Conservation (phyloP, 2,113 vertebrate species). For the Tragelaphus scriptus region DNA sequence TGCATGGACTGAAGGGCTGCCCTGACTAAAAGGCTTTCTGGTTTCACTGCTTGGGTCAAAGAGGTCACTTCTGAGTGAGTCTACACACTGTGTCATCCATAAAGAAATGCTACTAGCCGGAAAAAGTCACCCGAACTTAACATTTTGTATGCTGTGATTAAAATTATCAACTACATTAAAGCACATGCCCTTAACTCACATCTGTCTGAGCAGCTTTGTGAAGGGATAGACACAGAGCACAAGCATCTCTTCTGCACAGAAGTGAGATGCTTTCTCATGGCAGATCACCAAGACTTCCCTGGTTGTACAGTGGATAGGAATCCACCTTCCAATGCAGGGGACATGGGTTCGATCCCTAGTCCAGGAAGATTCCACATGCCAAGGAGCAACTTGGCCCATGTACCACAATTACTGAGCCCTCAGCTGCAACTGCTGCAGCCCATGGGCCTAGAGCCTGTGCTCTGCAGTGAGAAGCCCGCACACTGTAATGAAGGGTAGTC, state of each 20-base stretch:
- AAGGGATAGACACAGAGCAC: background rate
- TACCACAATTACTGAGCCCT: background rate
- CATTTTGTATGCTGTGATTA: background rate
- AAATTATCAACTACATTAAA: background rate
- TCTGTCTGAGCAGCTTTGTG: background rate
- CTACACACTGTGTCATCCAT: background rate
- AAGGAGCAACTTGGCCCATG: background rate
- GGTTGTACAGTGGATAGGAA: background rate
- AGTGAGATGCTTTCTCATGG: background rate
- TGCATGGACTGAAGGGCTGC: background rate
- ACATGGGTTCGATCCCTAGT: background rate
- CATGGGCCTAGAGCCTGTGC: background rate
- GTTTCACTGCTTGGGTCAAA: background rate
- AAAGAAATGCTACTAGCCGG: background rate
- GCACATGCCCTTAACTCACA: background rate
- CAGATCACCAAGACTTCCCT: background rate
- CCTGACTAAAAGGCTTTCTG: background rate
- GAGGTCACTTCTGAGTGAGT: background rate
- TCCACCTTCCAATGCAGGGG: background rate
- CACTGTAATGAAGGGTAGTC: background rate
- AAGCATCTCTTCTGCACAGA: background rate
- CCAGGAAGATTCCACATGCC: background rate
- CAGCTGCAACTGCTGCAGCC: background rate
- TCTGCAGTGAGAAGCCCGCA: background rate
- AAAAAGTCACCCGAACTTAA: background rate